These are phyloP conservation scores for Trematomus loennbergii DNA, from an alignment of 2,113 vertebrate genomes.

Conservation along the genomic window DNA sequence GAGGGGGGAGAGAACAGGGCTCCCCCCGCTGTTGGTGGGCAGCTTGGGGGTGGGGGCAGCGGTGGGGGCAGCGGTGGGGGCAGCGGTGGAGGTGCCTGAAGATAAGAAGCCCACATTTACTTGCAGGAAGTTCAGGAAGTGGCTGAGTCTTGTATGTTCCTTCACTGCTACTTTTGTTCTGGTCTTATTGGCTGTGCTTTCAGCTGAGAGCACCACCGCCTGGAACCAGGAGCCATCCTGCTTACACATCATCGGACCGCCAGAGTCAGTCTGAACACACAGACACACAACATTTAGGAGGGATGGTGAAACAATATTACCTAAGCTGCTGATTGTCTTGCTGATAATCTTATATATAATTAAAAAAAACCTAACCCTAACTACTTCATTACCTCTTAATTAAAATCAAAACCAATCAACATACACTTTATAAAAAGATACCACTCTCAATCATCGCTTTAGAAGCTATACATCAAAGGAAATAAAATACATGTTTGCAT, in stretches of 20 bases:
- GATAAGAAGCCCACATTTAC: conserved; percentile 30
- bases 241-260: conserved; percentile 70
- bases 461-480: too few relatives aligned
- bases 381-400: too few relatives aligned
- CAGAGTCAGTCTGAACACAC: conserved; percentile 56
- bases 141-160: neutral
- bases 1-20: neutral
- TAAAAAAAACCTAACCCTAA: too few relatives aligned
- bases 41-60: fast-evolving
- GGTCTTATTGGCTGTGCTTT: fast-evolving
- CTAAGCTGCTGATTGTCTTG: too few relatives aligned
- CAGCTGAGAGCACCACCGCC: conserved; percentile 39
- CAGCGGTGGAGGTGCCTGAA: neutral
- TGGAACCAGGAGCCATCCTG: conserved; percentile 59
- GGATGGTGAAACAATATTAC: too few relatives aligned
- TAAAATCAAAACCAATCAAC: too few relatives aligned
- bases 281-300: neutral
- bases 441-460: too few relatives aligned
- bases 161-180: neutral
- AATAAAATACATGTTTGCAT: too few relatives aligned
- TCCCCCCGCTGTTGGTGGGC: fast-evolving
- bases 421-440: too few relatives aligned
- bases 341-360: too few relatives aligned
- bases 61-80: neutral
- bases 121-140: neutral